Base-by-base conservation (phyloP, 2,797 vertebrate species). In the Acanthiza pusilla region DNA sequence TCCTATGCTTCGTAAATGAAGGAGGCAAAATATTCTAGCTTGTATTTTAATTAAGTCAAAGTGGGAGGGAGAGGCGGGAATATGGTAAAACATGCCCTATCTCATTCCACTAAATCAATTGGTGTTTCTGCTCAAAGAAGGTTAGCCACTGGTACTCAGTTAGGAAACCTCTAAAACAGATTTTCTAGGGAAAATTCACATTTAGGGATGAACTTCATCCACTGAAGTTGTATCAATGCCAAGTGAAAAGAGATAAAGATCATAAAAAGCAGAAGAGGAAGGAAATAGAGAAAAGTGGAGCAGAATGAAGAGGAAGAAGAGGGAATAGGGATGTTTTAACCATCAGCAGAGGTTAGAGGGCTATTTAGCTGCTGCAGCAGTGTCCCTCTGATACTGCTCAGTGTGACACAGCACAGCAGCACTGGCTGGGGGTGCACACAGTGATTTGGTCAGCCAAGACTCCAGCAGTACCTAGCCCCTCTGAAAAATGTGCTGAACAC, bases 211-310 rank as follows among this genome's bases (percentile, higher is more conserved):
- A 73, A 58, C 18, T 67, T 67, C 53, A 71, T 32, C 22, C 63
- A 57, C 7, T 60, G 22, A 84, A 43, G 13, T 1, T 26, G 12
- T 10, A 79, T 3, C 36, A 43, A 26, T 12, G 8, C 19, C 67
- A 90, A 74, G n/a, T 2, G 4, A 78, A 90, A 81, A 40, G 15
- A 14, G 23, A 63, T 67, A 78, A 78, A 65, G 7, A 77, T 2
- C 16, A 61, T 12, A 54, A 90, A 80, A 76, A 57, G 65, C 18
- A 74, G 26, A 90, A 76, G 48, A 91, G 50, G 73, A 75, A 81
- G 40, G 36, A 82, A 89, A 73, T 15, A 16, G 47, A 92, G 47
- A 73, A 75, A 76, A 87, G 7, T 8, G 13, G 88, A 74, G 34
- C 17, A 75, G 54, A 75, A 81, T 14, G 13, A 87, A 76, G 29